A percentile compares a stretch with the other conserved stretches of the same genome.
Evolutionary conservation across 2,888 invertebrate genomes (phyloP).

Genomic region (Tanypteryx hageni): DNA sequence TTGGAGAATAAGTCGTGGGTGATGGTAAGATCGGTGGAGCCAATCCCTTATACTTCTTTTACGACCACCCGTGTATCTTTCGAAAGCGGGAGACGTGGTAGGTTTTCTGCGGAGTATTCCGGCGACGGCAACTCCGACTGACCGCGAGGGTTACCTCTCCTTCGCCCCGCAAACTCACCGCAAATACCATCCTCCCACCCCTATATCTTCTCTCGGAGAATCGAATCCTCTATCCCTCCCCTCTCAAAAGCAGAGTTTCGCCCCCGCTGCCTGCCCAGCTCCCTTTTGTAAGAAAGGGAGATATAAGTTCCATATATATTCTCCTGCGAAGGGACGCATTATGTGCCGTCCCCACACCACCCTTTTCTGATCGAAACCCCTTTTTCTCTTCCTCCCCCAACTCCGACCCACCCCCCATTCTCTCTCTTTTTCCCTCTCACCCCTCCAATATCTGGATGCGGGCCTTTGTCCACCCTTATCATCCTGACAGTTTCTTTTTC

Average conservation of each 20-base stretch:
- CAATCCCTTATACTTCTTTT: too few species aligned
- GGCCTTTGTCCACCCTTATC: slow-evolving; percentile 12
- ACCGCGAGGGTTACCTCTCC: too few species aligned
- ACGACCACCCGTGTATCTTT: neutral
- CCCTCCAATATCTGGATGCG: neutral
- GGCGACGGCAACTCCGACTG: too few species aligned
- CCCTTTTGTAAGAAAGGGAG: slow-evolving; percentile 19
- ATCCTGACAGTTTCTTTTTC: neutral
- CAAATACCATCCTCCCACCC: neutral
- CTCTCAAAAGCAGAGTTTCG: neutral
- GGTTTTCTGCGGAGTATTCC: too few species aligned
- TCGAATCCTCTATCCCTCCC: neutral
- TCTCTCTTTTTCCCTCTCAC: neutral
- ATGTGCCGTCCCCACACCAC: neutral
- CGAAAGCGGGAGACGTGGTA: neutral
- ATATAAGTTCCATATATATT: slow-evolving; percentile 32
- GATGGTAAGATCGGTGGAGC: neutral
- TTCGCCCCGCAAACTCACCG: neutral
- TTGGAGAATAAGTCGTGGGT: neutral
- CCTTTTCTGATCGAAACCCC: neutral
- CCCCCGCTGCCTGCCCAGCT: neutral
- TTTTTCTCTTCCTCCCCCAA: neutral
- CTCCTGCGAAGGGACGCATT: neutral
- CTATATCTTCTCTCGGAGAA: neutral
- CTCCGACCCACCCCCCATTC: neutral